These are phyloP conservation scores for Nannobrachium achirus DNA, from an alignment of 2,113 vertebrate genomes.

Conservation along the genomic window DNA sequence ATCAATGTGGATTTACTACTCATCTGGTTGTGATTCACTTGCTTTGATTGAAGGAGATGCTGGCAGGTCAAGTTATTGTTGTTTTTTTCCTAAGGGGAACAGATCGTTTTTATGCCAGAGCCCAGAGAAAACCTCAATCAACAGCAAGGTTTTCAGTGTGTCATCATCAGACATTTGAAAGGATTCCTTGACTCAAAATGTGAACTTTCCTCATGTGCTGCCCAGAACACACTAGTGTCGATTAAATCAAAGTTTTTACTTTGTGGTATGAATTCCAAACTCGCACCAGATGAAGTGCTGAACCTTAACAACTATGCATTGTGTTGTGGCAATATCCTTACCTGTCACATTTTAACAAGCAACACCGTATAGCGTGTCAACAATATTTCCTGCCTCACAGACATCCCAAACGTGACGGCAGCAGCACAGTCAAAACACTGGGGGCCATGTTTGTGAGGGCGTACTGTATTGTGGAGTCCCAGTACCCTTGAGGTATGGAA, in stretches of 20 bases:
- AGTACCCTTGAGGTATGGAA: slow-evolving; percentile 50
- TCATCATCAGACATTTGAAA: neutral
- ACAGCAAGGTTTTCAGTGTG: neutral
- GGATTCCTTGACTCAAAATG: neutral
- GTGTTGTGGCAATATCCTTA: slow-evolving; percentile 9
- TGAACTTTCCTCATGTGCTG: neutral
- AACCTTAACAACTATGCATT: neutral
- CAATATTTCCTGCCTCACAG: slow-evolving; percentile 25
- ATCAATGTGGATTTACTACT: slow-evolving; percentile 11
- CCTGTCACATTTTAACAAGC: slow-evolving; percentile 3
- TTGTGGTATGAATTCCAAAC: slow-evolving; percentile 6
- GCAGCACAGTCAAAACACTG: slow-evolving; percentile 48
- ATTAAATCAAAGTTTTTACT: slow-evolving; percentile 1
- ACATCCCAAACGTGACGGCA: slow-evolving; percentile 34
- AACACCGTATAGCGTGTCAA: slow-evolving; percentile 27
- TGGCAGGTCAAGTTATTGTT: slow-evolving; percentile 33
- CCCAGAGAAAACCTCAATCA: neutral
- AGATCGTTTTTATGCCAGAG: slow-evolving; percentile 17
- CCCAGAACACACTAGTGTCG: neutral
- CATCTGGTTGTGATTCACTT: slow-evolving; percentile 54
- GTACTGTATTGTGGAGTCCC: slow-evolving; percentile 47
- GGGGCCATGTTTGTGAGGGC: slow-evolving; percentile 36
- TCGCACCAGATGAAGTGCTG: neutral
- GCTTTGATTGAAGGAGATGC: slow-evolving; percentile 32
- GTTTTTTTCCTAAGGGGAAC: slow-evolving; percentile 21